Evolutionary conservation across 1,140 invertebrate species (phyloP), one percentile per base, ranked within the genome.

Genomic region (Planococcus citri): DNA sequence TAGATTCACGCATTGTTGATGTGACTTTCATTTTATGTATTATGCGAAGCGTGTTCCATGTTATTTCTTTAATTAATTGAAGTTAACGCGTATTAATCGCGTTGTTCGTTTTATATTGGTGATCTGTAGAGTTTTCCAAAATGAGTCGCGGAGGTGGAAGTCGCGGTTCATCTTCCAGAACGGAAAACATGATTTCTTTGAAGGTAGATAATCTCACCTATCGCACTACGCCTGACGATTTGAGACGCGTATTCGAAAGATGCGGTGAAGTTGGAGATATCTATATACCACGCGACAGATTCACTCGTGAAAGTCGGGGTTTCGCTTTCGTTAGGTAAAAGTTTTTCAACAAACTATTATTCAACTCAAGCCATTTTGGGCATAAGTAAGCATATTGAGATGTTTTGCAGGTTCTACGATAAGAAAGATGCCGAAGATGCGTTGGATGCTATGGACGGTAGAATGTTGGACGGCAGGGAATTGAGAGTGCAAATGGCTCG

Each of bases 161-260:
- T 72, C 84, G 92, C 71, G 57, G 8, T 20, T 90, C 91, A 14
- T 94, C 94, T 71, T 94, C 95, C 41, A 86, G 91, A 72, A 97
- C 96, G 72, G 92, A 96, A 76, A 94, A 94, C 72, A 97, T 98
- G 94, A 88, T 94, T 29, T 97, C 94, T 1, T 79, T 98, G 33
- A 98, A 98, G 85, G 95, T 98, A 24, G 95, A 98, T 79, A 98
- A 98, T 85, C 82, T 98, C 68, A 97, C 96, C 25, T 98, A 97
- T 77, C 84, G 95, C 73, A 98, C 95, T 25, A 95, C 94, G 24
- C 91, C 92, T 27, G 95, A 97, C 78, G 94, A 97, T 83, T 81
- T 98, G 64, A 85, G 93, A 74, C 84, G 94, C 73, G 91, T 93
- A 60, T 98, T 98, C 78, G 94, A 96, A 78, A 87, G 94, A 79